Evolutionary conservation across 1,140 invertebrate genomes (phyloP).

Genomic region (Dinothrombium tinctorium): DNA sequence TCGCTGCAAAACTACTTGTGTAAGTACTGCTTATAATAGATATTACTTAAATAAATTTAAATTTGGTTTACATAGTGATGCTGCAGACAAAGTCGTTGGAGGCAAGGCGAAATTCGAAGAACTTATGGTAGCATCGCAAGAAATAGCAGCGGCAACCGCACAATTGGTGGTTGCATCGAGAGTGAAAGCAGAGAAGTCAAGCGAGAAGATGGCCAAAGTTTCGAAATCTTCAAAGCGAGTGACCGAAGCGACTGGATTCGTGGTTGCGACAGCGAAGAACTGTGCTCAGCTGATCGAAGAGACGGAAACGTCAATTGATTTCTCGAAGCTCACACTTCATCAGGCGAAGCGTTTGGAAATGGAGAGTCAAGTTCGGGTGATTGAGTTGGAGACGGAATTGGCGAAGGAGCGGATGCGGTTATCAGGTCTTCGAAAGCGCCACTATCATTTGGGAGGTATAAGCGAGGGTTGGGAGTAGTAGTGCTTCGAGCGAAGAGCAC

Average conservation of each 20-base stretch:
- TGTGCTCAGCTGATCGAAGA: slow-evolving; percentile 66
- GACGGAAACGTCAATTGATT: slow-evolving; percentile 45
- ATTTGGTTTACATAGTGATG: slow-evolving; percentile 34
- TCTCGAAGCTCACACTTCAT: slow-evolving; percentile 63
- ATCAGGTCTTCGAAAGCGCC: slow-evolving; percentile 58
- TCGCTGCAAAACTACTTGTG: slow-evolving; percentile 73
- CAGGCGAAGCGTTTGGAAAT: slow-evolving; percentile 85
- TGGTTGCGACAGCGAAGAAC: slow-evolving; percentile 74
- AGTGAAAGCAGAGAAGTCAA: slow-evolving; percentile 47
- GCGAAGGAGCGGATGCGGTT: slow-evolving; percentile 60
- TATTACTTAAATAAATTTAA: not conserved
- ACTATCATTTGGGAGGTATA: slow-evolving; percentile 34
- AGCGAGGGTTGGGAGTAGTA: too few species aligned
- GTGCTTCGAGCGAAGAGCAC: too few species aligned
- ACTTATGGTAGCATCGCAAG: slow-evolving; percentile 82
- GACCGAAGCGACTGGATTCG: slow-evolving; percentile 61
- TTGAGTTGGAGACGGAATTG: slow-evolving; percentile 73
- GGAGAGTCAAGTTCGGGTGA: slow-evolving; percentile 61
- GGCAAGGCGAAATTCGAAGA: slow-evolving; percentile 73
- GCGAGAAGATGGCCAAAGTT: slow-evolving; percentile 45
- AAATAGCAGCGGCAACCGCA: slow-evolving; percentile 86
- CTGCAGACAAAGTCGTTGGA: slow-evolving; percentile 72
- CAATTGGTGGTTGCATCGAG: slow-evolving; percentile 67
- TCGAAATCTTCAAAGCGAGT: slow-evolving; percentile 63
- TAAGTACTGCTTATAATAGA: not conserved